These are phyloP conservation scores for Acanthurus lineatus DNA, from an alignment of 2,797 vertebrate species.

Conservation along the genomic window DNA sequence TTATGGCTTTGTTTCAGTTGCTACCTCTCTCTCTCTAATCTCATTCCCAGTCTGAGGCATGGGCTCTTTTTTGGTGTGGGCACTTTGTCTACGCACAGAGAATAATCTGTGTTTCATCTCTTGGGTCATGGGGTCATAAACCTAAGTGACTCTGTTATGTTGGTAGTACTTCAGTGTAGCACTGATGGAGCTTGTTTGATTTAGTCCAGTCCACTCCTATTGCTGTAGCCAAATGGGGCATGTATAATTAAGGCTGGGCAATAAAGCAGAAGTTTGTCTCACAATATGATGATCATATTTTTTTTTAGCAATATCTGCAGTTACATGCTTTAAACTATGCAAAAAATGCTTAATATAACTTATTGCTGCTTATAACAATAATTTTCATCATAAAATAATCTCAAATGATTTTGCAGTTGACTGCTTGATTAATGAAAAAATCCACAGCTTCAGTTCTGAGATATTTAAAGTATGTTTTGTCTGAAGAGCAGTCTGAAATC, in stretches of 20 bases:
- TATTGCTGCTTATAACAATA: no score
- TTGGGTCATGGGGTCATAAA: slow-evolving; percentile 10
- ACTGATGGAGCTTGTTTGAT: slow-evolving; percentile 1
- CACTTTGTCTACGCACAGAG: slow-evolving; percentile 59
- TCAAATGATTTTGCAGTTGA: no score
- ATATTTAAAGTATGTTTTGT: background rate
- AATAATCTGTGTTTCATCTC: slow-evolving; percentile 52
- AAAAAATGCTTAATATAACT: no score
- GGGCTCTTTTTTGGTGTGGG: slow-evolving; percentile 43
- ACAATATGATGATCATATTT: no score
- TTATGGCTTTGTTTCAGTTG: slow-evolving; percentile 72
- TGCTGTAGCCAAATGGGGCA: background rate
- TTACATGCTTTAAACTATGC: no score
- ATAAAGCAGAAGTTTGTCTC: slow-evolving; percentile 3
- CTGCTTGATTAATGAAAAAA: no score
- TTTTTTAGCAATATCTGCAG: no score
- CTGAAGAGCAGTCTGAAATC: background rate
- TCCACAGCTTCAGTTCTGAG: background rate
- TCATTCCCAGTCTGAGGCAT: slow-evolving; percentile 56
- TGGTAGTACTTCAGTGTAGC: background rate
- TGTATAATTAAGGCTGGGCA: slow-evolving; percentile 3
- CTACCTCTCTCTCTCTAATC: slow-evolving; percentile 56
- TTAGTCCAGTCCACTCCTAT: background rate
- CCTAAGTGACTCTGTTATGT: slow-evolving; percentile 25
- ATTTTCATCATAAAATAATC: no score